A percentile compares a stretch with the other conserved stretches of the same genome.
Conservation (phyloP, 1,140 invertebrate genomes). For the Trinorchestia longiramus region DNA sequence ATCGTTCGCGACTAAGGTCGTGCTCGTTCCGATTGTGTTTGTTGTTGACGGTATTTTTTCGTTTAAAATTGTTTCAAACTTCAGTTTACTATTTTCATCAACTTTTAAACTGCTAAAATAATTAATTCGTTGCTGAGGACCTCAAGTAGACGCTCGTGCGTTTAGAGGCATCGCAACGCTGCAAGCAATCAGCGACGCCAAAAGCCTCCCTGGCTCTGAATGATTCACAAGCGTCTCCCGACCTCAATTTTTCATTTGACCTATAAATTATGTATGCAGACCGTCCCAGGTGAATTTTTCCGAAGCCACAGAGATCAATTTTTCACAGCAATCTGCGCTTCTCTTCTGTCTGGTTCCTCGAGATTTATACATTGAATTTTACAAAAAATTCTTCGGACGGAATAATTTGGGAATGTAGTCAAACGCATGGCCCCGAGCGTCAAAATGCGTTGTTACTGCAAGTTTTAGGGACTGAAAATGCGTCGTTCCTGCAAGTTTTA, state of each 20-base stretch:
- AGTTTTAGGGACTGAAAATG: too few species aligned
- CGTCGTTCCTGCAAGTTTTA: background rate
- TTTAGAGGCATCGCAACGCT: background rate
- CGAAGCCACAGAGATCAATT: constrained; percentile 27
- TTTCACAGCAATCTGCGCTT: constrained; percentile 38
- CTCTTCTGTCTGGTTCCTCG: constrained; percentile 36
- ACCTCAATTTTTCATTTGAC: constrained; percentile 47
- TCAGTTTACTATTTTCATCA: too few species aligned
- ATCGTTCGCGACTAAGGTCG: too few species aligned
- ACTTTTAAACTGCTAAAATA: too few species aligned
- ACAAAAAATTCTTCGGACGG: background rate
- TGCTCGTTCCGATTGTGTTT: too few species aligned
- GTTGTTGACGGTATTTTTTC: too few species aligned
- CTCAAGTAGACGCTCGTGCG: too few species aligned
- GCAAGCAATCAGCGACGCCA: background rate
- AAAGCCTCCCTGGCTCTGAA: background rate
- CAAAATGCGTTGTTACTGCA: background rate
- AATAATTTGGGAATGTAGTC: background rate
- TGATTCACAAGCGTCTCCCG: background rate
- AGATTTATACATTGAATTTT: constrained; percentile 45
- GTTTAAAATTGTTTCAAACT: too few species aligned
- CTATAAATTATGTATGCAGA: constrained; percentile 44
- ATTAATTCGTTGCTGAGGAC: too few species aligned
- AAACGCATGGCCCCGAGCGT: background rate
- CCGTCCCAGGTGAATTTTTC: constrained; percentile 26